Base-by-base conservation (phyloP, 1,140 invertebrate genomes). In the Anadara kagoshimensis region DNA sequence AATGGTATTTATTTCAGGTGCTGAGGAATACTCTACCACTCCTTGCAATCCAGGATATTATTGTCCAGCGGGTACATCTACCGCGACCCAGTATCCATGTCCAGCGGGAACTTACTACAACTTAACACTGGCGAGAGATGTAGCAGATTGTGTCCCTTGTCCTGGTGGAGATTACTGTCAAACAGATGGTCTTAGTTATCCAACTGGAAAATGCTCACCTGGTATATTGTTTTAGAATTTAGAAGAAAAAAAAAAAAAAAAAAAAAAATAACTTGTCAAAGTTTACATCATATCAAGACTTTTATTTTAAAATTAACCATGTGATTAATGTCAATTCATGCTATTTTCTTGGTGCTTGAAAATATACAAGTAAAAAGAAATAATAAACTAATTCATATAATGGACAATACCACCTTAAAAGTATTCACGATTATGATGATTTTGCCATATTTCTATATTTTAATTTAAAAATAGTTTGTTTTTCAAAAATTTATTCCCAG, bases 101-200 rank as follows among this genome's bases (percentile, higher is more conserved):
- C 85, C 86, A 14, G 77, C 80, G 14, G 78, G 82, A 43, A 85
- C 86, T 29, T 87, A 78, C 74, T 85, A 85, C 77, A 86, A 85
- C 64, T 61, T 78, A n/a, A 85, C 85, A 16, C 75, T 80, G 74
- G 79, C 80, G 11, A 73, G 77, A 12, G 29, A 53, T n/a, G 47
- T 79, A 14, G 24, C 20, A 11, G 81, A 83, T 68, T 86, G 85
- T 78, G 69, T 85, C 16, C 76, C 80, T 49, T 87, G 85, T 69
- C 78, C 82, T 43, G 79, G 77, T 12, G 85, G 85, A 36, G 72
- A 77, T 2, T 86, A 83, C 71, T 86, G 85, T 69, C 76, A 73
- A 36, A 79, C 74, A 14, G 73, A 73, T 59, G 85, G 83, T 18
- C 80, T 84, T 1, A 51, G 43, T 20, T 61, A 53, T 47, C 81